Conservation (phyloP, 2,113 vertebrate species). For the Stictonetta naevosa region DNA sequence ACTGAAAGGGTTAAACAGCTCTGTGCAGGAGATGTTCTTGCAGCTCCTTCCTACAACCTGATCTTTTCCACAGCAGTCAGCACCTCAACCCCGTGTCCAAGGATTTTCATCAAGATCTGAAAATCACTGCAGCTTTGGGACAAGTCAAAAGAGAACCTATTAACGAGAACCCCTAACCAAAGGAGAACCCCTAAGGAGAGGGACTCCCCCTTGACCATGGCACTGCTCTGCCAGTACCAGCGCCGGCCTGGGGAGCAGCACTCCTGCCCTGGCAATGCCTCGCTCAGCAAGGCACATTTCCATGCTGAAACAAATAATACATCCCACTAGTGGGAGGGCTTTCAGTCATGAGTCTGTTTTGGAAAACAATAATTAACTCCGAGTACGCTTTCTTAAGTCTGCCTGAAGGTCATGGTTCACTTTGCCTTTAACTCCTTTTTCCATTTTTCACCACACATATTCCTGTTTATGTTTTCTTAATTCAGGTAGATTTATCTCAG, state of each 20-base stretch:
- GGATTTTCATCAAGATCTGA: neutral
- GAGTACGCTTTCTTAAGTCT: neutral
- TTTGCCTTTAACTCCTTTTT: neutral
- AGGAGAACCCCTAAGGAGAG: too few species aligned
- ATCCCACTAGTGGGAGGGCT: neutral
- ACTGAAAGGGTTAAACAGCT: neutral
- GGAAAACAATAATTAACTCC: neutral
- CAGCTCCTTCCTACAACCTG: neutral
- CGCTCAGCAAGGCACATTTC: neutral
- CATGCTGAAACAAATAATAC: neutral
- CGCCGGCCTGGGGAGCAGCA: too few species aligned
- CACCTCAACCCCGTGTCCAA: neutral
- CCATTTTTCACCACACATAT: neutral
- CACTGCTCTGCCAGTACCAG: too few species aligned
- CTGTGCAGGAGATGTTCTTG: fast-evolving
- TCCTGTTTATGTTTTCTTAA: neutral
- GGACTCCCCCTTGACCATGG: too few species aligned
- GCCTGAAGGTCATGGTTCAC: neutral
- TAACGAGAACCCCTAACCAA: too few species aligned
- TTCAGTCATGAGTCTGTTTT: neutral
- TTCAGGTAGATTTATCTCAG: neutral
- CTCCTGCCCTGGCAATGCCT: too few species aligned
- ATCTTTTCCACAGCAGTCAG: too few species aligned
- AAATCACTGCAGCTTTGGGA: neutral
- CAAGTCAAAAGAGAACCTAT: neutral